phyloP scores from a whole-genome alignment of 2,888 invertebrate genomes.

The Sphaerophoria taeniata region DNA sequence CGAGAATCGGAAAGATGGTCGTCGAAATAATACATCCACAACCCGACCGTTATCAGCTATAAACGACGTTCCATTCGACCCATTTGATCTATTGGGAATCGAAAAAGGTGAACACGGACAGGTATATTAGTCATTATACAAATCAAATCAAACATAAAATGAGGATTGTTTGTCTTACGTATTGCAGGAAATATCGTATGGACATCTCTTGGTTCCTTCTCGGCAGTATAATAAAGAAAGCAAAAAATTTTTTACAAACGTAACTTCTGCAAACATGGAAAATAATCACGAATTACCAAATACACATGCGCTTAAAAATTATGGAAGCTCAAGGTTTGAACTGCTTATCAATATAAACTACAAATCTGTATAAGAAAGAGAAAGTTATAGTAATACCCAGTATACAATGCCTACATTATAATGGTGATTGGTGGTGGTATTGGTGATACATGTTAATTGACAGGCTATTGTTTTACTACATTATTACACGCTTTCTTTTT shows the following conservation, averaged over 20 bases:
- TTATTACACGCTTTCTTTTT: too few relatives aligned
- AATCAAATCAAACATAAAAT: too few relatives aligned
- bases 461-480: too few relatives aligned
- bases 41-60: conserved; percentile 92
- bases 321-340: conserved; percentile 84
- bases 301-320: conserved; percentile 83
- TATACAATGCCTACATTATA: too few relatives aligned
- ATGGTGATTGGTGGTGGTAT: too few relatives aligned
- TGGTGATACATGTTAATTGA: too few relatives aligned
- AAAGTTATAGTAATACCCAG: too few relatives aligned
- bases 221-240: conserved; percentile 83
- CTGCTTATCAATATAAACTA: not conserved
- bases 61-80: conserved; percentile 91
- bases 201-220: conserved; percentile 91
- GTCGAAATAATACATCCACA: conserved; percentile 92
- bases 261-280: conserved; percentile 77
- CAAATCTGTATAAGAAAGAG: too few relatives aligned
- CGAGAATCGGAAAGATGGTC: conserved; percentile 88
- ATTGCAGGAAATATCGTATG: conserved; percentile 92
- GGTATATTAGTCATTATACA: conserved; percentile 84
- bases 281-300: conserved; percentile 82
- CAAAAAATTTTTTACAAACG: conserved; percentile 81
- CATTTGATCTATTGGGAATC: conserved; percentile 92
- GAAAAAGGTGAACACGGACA: conserved; percentile 92
- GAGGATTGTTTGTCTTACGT: not conserved